Conservation (phyloP, 2,797 vertebrate genomes). For the Hephaestus fuliginosus region DNA sequence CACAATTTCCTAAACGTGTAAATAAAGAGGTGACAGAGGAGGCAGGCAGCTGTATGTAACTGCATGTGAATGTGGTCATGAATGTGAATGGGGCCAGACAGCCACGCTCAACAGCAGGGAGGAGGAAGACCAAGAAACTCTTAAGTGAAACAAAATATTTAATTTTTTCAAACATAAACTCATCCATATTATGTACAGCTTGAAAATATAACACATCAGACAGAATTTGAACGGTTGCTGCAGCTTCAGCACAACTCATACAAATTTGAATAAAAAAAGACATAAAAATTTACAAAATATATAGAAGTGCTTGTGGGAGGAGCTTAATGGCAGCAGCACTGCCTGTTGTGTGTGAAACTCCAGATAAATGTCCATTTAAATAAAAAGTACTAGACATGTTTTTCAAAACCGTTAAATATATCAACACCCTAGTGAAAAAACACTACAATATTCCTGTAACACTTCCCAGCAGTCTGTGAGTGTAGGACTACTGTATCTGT, state of each 20-base stretch:
- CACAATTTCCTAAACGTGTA: slow-evolving; percentile 62
- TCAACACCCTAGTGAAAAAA: slow-evolving; percentile 19
- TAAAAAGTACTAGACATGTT: slow-evolving; percentile 81
- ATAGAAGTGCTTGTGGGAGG: slow-evolving; percentile 84
- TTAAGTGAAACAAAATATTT: slow-evolving; percentile 80
- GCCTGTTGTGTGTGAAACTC: slow-evolving; percentile 43
- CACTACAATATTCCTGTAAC: slow-evolving; percentile 7
- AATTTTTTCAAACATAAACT: slow-evolving; percentile 81
- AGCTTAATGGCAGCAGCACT: slow-evolving; percentile 26
- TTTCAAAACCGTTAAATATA: slow-evolving; percentile 70
- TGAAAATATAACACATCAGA: slow-evolving; percentile 71
- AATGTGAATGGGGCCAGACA: slow-evolving; percentile 64
- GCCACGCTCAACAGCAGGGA: neutral
- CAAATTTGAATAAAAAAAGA: slow-evolving; percentile 63
- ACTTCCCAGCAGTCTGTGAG: slow-evolving; percentile 11
- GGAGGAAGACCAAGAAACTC: neutral
- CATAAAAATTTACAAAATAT: slow-evolving; percentile 78
- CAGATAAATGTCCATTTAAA: slow-evolving; percentile 68
- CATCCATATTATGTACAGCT: slow-evolving; percentile 80
- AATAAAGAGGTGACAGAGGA: slow-evolving; percentile 54
- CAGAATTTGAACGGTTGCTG: slow-evolving; percentile 40
- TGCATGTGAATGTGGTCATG: slow-evolving; percentile 62
- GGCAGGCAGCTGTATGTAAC: slow-evolving; percentile 51
- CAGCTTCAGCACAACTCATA: slow-evolving; percentile 29
- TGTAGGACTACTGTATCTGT: neutral